Evolutionary conservation across 2,888 invertebrate genomes (phyloP), one percentile per base, ranked within the genome.

Genomic region (Chorisops tibialis): DNA sequence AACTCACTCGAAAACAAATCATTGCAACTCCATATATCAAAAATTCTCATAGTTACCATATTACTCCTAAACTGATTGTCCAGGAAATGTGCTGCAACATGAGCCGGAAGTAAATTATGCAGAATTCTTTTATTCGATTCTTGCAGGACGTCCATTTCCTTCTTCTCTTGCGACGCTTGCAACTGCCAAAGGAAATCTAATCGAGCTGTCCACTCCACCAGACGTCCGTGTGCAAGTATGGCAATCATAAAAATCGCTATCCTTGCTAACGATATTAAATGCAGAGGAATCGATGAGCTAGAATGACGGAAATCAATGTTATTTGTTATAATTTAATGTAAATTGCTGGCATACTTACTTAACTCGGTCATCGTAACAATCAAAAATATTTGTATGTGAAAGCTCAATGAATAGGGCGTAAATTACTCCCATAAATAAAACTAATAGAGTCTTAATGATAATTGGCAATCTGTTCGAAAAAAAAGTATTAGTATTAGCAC

Each of bases 111-210:
- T 67, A 95, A 81, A 79, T 95, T 95, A 80, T 92, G 93, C 60
- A 95, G 79, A 71, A 95, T 93, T 72, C 92, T 82, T 76, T 88
- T 85, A 77, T 94, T 95, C 68, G 91, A 92, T 81, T 89, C 88
- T 82, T 90, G 94, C 66, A 95, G 77, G n/a, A 93, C 91, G 70
- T 91, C 91, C 93, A 95, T 93, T 76, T 93, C 94, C 58, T 88
- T 83, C 76, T 93, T 93, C 79, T 95, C 94, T 73, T 94, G 93
- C 56, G 91, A 85, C 3, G 93, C 93, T 81, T 93, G 89, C 67
- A 88, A 81, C 75, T 90, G 89, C 89, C 89, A 90, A 22, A 90
- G 80, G 75, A 90, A 90, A 79, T 90, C 89, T 48, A 90, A 80
- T 24, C 94, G 81, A 18, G 92, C 90, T 50, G 93, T 94, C 92